These are phyloP conservation scores for Stegophylla sp. DNA, from an alignment of 2,888 invertebrate species.

Conservation along the genomic window DNA sequence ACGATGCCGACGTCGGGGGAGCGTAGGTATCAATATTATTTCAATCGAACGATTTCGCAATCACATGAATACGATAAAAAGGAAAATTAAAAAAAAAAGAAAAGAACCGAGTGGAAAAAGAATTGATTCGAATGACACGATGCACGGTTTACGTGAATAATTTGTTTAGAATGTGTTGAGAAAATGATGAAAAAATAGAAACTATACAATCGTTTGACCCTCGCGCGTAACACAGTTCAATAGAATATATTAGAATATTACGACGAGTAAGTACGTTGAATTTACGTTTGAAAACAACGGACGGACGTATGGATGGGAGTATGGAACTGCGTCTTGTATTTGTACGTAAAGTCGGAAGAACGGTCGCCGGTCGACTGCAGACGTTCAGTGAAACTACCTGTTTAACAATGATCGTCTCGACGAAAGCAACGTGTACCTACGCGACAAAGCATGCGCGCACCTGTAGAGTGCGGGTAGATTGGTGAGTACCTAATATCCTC, in stretches of 20 bases:
- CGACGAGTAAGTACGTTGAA: too few species aligned
- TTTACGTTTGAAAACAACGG: too few species aligned
- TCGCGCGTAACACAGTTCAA: not conserved
- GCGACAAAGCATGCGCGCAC: not conserved
- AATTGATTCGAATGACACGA: not conserved
- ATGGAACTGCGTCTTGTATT: too few species aligned
- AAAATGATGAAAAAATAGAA: not conserved
- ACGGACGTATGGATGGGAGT: too few species aligned
- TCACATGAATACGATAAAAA: not conserved
- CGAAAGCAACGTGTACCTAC: not conserved
- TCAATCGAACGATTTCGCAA: not conserved
- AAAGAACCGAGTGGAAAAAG: not conserved
- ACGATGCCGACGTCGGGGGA: not conserved
- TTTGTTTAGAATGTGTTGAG: not conserved
- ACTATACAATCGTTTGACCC: not conserved
- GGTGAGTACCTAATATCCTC: too few species aligned
- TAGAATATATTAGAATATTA: too few species aligned
- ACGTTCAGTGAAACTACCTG: not conserved
- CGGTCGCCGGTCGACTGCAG: constrained; percentile 20
- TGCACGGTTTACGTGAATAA: not conserved
- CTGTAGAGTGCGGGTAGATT: not conserved
- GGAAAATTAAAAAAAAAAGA: not conserved
- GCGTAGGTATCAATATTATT: not conserved
- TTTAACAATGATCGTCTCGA: not conserved
- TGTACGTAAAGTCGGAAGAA: not conserved